phyloP scores from a whole-genome alignment of 2,113 vertebrate species.

The Gorsachius goisagi region DNA sequence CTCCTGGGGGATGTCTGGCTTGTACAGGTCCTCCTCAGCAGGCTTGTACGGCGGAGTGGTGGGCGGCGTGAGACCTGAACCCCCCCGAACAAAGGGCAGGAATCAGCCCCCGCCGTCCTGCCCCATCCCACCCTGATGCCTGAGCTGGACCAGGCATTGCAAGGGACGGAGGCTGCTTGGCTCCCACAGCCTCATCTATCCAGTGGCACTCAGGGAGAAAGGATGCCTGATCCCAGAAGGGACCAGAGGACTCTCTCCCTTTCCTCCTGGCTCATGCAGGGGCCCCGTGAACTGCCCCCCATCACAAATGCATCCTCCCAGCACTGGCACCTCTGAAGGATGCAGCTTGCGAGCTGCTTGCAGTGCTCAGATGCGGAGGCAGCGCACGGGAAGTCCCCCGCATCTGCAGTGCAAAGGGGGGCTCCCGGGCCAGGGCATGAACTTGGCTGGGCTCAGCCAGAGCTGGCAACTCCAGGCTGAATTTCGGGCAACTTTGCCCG shows the following conservation, averaged over 20 bases:
- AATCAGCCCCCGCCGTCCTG: neutral
- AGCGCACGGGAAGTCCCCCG: neutral
- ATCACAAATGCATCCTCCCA: rapidly evolving
- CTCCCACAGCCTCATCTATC: neutral
- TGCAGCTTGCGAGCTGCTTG: neutral
- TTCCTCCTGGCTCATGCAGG: neutral
- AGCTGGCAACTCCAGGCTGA: neutral
- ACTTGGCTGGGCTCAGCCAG: neutral
- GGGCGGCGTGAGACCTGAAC: conserved; percentile 92
- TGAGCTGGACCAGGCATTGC: neutral
- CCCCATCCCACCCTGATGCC: neutral
- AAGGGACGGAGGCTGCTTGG: neutral
- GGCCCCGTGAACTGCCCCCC: neutral
- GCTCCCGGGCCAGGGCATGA: neutral
- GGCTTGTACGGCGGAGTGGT: conserved; percentile 96
- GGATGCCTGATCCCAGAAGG: neutral
- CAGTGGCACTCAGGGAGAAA: neutral
- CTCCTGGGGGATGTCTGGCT: conserved; percentile 83
- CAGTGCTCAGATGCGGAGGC: rapidly evolving
- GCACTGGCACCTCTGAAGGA: neutral
- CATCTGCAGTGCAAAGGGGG: neutral
- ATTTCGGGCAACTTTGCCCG: neutral
- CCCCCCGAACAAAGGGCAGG: neutral
- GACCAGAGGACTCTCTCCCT: neutral
- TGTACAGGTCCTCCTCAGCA: conserved; percentile 92